Percentiles rank a stretch among this genome's conserved stretches.
Conservation (phyloP, 1,140 invertebrate species). For the Nixonia krombeini region DNA sequence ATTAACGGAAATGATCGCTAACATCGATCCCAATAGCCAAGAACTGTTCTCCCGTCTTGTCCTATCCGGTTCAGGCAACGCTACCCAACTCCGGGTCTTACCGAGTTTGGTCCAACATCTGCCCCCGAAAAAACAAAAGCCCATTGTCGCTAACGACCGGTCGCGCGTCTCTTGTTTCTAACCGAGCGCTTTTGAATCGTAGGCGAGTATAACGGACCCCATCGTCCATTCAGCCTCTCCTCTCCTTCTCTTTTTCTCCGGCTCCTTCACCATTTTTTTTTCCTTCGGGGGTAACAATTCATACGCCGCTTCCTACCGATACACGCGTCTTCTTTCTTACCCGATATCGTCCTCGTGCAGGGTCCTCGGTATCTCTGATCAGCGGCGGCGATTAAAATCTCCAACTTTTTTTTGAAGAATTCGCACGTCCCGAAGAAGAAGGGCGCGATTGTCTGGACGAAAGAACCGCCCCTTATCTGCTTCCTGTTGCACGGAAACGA, state of each 20-base stretch:
- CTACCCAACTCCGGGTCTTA: conserved; percentile 33
- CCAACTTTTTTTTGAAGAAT: conserved; percentile 46
- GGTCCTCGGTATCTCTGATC: conserved; percentile 28
- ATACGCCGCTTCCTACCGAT: conserved; percentile 23
- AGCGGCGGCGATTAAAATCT: conserved; percentile 39
- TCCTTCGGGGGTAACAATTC: conserved; percentile 11
- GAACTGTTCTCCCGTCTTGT: no score
- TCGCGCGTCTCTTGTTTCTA: conserved; percentile 73
- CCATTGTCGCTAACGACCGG: conserved; percentile 72
- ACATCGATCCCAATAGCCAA: no score
- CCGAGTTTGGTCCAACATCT: conserved; percentile 68
- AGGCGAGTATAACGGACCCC: conserved; percentile 71
- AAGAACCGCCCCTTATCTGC: conserved; percentile 37
- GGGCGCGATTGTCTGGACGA: conserved; percentile 32
- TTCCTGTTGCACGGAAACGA: conserved; percentile 38
- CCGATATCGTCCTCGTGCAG: conserved; percentile 10
- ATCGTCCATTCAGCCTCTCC: conserved; percentile 37
- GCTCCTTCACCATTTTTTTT: conserved; percentile 28
- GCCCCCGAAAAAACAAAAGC: conserved; percentile 73
- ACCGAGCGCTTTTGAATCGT: conserved; percentile 72
- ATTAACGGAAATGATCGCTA: no score
- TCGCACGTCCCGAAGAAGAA: conserved; percentile 34
- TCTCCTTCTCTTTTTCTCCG: conserved; percentile 15
- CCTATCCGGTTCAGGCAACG: conserved; percentile 44
- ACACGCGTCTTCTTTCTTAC: conserved; percentile 18